Conservation (phyloP, 2,888 invertebrate species). For the Idaea biselata region DNA sequence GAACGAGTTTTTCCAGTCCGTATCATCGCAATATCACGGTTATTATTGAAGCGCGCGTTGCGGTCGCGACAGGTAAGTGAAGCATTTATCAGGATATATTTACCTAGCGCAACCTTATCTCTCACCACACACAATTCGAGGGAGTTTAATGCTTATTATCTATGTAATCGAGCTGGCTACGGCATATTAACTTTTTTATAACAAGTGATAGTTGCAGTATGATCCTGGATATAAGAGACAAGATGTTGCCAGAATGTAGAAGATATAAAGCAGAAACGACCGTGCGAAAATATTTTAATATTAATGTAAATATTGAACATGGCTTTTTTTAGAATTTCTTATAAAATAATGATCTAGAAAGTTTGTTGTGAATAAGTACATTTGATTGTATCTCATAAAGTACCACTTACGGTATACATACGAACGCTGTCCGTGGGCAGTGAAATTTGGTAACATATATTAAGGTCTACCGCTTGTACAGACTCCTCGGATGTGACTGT, state of each 20-base stretch:
- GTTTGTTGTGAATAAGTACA: slow-evolving; percentile 56
- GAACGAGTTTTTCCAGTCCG: slow-evolving; percentile 80
- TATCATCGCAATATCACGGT: slow-evolving; percentile 81
- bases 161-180: slow-evolving; percentile 33
- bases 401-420: slow-evolving; percentile 60
- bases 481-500: background rate
- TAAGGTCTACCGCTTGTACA: slow-evolving; percentile 10
- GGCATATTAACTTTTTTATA: slow-evolving; percentile 3
- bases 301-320: slow-evolving; percentile 3
- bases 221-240: background rate
- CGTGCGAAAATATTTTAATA: no score
- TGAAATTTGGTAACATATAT: slow-evolving; percentile 61
- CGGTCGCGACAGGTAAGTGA: slow-evolving; percentile 77
- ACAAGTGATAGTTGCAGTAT: no score
- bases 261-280: no score
- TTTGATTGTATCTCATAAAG: slow-evolving; percentile 65
- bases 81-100: slow-evolving; percentile 76
- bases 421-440: slow-evolving; percentile 56
- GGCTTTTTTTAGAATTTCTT: slow-evolving; percentile 12
- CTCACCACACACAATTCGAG: slow-evolving; percentile 46
- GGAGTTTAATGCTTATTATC: slow-evolving; percentile 48
- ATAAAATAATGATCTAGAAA: slow-evolving; percentile 64
- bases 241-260: background rate
- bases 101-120: slow-evolving; percentile 58
- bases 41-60: slow-evolving; percentile 77